Percentiles rank a stretch among this genome's conserved stretches.
Evolutionary conservation across 2,888 invertebrate species (phyloP).

Genomic region (Pristionchus exspectatus): DNA sequence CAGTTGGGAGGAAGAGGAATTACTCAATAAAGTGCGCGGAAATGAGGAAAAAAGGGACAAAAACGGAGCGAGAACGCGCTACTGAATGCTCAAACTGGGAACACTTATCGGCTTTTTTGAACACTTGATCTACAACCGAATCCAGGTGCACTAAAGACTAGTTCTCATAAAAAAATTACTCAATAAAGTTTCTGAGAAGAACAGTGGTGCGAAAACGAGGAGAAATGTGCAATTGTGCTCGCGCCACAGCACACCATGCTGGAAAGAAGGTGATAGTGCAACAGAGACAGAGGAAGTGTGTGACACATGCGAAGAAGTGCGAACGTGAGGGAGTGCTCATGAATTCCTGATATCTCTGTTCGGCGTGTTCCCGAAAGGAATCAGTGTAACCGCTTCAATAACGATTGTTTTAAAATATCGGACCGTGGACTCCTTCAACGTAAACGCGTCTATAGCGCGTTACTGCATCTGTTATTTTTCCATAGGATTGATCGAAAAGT

Average conservation of each 20-base stretch:
- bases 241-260: neutral
- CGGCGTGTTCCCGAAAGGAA: too few species aligned
- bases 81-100: neutral
- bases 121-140: too few species aligned
- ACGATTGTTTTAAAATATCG: too few species aligned
- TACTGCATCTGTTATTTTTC: too few species aligned
- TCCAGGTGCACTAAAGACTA: too few species aligned
- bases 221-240: neutral
- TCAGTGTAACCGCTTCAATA: too few species aligned
- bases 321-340: neutral
- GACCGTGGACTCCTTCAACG: too few species aligned
- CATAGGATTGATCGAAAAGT: too few species aligned
- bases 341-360: neutral
- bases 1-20: neutral
- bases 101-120: neutral
- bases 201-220: neutral
- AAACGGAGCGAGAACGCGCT: neutral
- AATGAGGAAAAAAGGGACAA: neutral
- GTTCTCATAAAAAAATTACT: too few species aligned
- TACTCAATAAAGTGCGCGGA: neutral
- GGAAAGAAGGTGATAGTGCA: neutral
- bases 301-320: neutral
- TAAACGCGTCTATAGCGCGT: too few species aligned
- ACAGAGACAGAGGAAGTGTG: conserved; percentile 3
- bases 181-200: too few species aligned